Base-by-base conservation (phyloP, 2,797 vertebrate species). In the Heliangelus exortis region DNA sequence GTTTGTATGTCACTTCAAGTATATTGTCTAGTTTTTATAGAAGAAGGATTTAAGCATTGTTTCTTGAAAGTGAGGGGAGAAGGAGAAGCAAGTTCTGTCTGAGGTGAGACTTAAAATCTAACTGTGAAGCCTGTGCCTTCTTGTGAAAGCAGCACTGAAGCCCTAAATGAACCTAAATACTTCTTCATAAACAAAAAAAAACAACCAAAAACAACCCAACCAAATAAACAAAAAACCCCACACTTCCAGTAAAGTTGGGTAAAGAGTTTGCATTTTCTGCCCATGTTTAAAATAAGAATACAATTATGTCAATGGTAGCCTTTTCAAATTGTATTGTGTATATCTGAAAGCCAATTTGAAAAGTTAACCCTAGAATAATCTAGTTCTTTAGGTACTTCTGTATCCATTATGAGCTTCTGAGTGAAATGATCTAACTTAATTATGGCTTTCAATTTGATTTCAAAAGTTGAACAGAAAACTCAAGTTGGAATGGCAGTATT, bases 371-470 rank as follows among this genome's bases (percentile, higher is more conserved):
- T 84, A 55, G 63, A 77, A 57, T 92, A 57, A 86, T 95, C 19
- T 69, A 87, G 39, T 41, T 14, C 39, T 41, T 41, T 41, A 41
- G 84, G 72, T 91, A 78, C 58, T 89, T 88, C 59, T 68, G 5
- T 91, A 26, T 96, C 92, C 89, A 89, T 92, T 91, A 90, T 68
- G 45, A 69, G 66, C 79, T 87, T 92, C 92, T 84, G 72, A 72
- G 59, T 92, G 87, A 95, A 94, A 69, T 78, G 7, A 45, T 87
- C 25, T 92, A 90, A 95, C 66, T 62, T 75, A 69, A 96, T 95
- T 95, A 86, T 18, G 65, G 74, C 51, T 87, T 93, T 74, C 84
- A 96, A 87, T 93, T 91, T 71, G 72, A 84, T 94, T 94, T 94
- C 58, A n/a, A 15, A 91, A 78, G 63, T 93, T 92, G 82, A 90